phyloP scores from a whole-genome alignment of 2,888 invertebrate species.

The Pandemis heparana region DNA sequence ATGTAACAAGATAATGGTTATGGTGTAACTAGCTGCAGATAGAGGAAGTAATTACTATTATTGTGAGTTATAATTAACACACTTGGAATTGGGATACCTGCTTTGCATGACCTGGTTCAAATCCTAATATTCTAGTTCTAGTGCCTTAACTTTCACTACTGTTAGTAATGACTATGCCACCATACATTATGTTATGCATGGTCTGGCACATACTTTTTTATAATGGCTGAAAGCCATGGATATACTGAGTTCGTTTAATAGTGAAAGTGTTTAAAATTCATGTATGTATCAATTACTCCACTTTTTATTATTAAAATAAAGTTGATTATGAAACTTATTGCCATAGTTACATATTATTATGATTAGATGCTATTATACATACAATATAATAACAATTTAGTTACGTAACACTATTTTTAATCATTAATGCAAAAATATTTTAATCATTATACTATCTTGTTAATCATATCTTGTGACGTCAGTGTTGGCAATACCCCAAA shows the following conservation, averaged over 20 bases:
- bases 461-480: neutral
- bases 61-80: neutral
- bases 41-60: too few relatives aligned
- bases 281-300: neutral
- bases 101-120: slow-evolving; percentile 1
- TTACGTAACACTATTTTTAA: too few relatives aligned
- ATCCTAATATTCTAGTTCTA: neutral
- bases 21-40: too few relatives aligned
- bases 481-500: neutral
- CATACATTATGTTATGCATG: neutral
- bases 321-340: too few relatives aligned
- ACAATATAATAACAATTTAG: too few relatives aligned
- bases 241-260: neutral
- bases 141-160: neutral
- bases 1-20: too few relatives aligned
- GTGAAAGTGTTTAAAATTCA: too few relatives aligned
- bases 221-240: neutral
- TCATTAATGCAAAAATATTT: neutral
- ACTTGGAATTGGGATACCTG: neutral
- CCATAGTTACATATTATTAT: too few relatives aligned
- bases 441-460: slow-evolving; percentile 6
- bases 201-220: neutral
- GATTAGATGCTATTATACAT: too few relatives aligned
- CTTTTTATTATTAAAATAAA: neutral
- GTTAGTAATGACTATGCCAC: neutral